A percentile compares a stretch with the other conserved stretches of the same genome.
Evolutionary conservation across 2,797 vertebrate species (phyloP).

Genomic region (Monodelphis domestica): DNA sequence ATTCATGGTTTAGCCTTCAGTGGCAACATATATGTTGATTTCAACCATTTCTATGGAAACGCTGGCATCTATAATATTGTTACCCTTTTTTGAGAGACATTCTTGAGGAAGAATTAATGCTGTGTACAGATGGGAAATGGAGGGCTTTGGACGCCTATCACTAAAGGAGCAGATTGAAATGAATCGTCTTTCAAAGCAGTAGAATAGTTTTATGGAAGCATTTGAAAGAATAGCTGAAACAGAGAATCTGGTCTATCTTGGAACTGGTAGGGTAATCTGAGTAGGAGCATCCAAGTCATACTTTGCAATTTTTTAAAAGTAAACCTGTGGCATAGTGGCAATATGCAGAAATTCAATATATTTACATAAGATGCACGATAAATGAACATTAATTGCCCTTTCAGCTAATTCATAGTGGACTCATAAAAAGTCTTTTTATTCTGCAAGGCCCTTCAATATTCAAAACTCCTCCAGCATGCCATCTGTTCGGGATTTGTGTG

Average conservation of each 20-base stretch:
- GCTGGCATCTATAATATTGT: background rate
- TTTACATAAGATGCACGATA: conserved; percentile 58
- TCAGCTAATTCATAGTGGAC: conserved; percentile 66
- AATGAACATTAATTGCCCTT: conserved; percentile 76
- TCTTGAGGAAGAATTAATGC: conserved; percentile 31
- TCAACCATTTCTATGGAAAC: conserved; percentile 40
- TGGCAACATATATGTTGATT: background rate
- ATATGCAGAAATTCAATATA: conserved; percentile 59
- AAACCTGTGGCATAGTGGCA: conserved; percentile 53
- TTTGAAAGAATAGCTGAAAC: conserved; percentile 32
- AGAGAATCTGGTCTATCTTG: conserved; percentile 41
- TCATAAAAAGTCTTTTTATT: conserved; percentile 77
- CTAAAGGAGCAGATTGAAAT: conserved; percentile 55
- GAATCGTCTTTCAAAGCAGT: conserved; percentile 22
- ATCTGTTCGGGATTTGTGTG: conserved; percentile 75
- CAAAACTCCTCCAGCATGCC: conserved; percentile 66
- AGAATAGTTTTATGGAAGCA: conserved; percentile 24
- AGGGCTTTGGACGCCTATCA: conserved; percentile 27
- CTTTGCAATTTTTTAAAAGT: conserved; percentile 16
- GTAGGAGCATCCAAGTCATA: conserved; percentile 27
- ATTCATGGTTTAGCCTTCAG: conserved; percentile 22
- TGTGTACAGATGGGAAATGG: conserved; percentile 25
- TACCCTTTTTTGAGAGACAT: background rate
- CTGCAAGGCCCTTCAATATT: conserved; percentile 54
- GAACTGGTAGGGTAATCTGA: conserved; percentile 31